These are phyloP conservation scores for Microcebus tavaratra DNA, from an alignment of 2,113 vertebrate genomes.

Conservation along the genomic window DNA sequence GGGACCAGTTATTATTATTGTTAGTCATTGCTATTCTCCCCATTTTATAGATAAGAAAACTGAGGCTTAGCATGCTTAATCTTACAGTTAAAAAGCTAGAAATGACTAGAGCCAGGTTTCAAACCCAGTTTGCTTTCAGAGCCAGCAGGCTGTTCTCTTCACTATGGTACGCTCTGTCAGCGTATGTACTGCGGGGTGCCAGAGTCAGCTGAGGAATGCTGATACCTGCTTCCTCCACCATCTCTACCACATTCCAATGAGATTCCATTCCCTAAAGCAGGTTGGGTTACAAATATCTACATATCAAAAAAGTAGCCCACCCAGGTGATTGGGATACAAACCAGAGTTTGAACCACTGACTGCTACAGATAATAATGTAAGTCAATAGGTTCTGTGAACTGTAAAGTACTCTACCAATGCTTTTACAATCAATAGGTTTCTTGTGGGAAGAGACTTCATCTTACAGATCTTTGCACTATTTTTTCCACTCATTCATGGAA, in stretches of 20 bases:
- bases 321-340: not conserved
- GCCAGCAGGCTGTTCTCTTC: not conserved
- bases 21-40: not conserved
- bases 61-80: not conserved
- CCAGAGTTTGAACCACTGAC: not conserved
- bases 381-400: constrained; percentile 31
- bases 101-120: not conserved
- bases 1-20: not conserved
- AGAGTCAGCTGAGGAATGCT: not conserved
- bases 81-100: not conserved
- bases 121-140: not conserved
- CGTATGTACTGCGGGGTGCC: too few species aligned
- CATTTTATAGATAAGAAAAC: constrained; percentile 21
- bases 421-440: constrained; percentile 13
- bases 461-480: not conserved
- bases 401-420: not conserved
- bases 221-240: not conserved
- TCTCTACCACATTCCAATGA: not conserved
- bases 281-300: not conserved
- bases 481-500: not conserved
- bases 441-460: not conserved
- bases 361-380: not conserved
- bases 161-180: not conserved
- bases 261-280: not conserved
- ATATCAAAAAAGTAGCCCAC: not conserved